phyloP scores from a whole-genome alignment of 2,888 invertebrate genomes.

The Ichneumoninae sp. region DNA sequence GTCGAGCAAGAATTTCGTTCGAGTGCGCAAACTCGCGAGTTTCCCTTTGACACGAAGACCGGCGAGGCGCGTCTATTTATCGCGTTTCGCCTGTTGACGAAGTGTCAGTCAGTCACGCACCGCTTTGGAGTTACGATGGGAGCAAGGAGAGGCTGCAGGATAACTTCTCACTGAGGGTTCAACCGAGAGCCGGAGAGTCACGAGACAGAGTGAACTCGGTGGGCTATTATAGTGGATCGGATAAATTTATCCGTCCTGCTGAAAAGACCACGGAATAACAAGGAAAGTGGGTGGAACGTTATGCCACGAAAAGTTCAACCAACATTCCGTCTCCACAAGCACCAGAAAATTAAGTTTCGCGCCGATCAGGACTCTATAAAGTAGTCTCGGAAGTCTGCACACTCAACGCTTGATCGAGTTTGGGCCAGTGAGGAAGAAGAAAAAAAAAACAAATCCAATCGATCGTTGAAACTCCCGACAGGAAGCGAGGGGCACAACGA shows the following conservation, averaged over 20 bases:
- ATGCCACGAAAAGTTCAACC: conserved; percentile 75
- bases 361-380: conserved; percentile 67
- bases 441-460: conserved; percentile 15
- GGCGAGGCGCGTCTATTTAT: conserved; percentile 72
- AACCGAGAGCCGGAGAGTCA: background rate
- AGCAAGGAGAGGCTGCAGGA: conserved; percentile 59
- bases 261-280: conserved; percentile 40
- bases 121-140: conserved; percentile 72
- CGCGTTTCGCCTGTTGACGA: conserved; percentile 63
- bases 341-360: conserved; percentile 77
- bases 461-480: conserved; percentile 20
- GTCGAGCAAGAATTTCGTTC: conserved; percentile 19
- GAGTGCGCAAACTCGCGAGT: conserved; percentile 58
- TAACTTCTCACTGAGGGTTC: conserved; percentile 47
- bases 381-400: conserved; percentile 36
- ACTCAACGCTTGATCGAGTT: conserved; percentile 10
- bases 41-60: background rate
- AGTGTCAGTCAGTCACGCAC: conserved; percentile 74
- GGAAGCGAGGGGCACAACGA: conserved; percentile 12
- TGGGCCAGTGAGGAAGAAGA: conserved; percentile 10
- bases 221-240: conserved; percentile 40
- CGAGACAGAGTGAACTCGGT: conserved; percentile 21
- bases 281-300: conserved; percentile 72
- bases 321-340: conserved; percentile 76
- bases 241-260: conserved; percentile 46